Evolutionary conservation across 1,140 invertebrate species (phyloP).

Genomic region (Druon quercuslanigerum): DNA sequence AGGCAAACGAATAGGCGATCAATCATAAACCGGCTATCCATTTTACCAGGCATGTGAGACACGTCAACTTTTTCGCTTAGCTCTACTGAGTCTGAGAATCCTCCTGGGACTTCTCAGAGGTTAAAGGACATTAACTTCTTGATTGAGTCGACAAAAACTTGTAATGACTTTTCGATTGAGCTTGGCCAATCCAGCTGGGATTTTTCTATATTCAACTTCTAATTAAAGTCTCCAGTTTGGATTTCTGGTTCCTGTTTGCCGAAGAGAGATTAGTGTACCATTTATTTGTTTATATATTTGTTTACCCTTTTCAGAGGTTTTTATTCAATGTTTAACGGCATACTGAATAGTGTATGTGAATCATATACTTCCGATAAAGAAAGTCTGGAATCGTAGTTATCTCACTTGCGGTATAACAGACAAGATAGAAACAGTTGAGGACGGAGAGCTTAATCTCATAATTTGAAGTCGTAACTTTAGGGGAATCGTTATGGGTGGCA

Average conservation of each 20-base stretch:
- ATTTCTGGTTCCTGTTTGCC: too few species aligned
- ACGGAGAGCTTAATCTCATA: constrained; percentile 55
- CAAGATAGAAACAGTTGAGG: too few species aligned
- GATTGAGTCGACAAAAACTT: constrained; percentile 73
- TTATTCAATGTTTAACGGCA: too few species aligned
- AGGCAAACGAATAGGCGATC: constrained; percentile 64
- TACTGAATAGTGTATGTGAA: too few species aligned
- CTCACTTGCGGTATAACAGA: too few species aligned
- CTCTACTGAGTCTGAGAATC: constrained; percentile 55
- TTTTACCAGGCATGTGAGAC: constrained; percentile 70
- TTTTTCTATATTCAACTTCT: too few species aligned
- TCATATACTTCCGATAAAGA: too few species aligned
- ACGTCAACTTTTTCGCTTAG: constrained; percentile 66
- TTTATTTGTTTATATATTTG: too few species aligned
- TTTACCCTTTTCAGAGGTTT: too few species aligned
- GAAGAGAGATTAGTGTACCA: too few species aligned
- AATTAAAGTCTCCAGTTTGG: too few species aligned
- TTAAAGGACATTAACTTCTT: constrained; percentile 74
- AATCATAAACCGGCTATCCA: constrained; percentile 71
- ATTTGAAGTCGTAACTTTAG: constrained; percentile 64
- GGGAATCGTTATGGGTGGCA: constrained; percentile 60
- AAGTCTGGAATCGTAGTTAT: too few species aligned
- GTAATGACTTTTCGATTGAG: constrained; percentile 72
- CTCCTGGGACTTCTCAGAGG: constrained; percentile 65
- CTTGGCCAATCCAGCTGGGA: background rate